These are phyloP conservation scores for Heliconius cydno DNA, from an alignment of 2,888 invertebrate species.

Conservation along the genomic window DNA sequence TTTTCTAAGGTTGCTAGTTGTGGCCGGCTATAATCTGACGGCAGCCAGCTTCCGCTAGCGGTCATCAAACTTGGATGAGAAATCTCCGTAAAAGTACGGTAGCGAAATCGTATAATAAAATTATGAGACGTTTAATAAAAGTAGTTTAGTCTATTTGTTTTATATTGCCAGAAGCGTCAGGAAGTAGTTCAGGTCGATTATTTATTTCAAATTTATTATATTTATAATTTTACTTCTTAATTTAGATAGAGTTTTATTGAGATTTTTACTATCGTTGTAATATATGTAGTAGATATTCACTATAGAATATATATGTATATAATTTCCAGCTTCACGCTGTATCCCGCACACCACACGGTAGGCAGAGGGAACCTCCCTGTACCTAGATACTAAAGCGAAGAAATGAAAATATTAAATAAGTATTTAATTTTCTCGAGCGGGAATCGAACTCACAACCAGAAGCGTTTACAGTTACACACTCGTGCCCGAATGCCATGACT, in stretches of 20 bases:
- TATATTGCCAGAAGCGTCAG: conserved; percentile 4
- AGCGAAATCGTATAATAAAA: conserved; percentile 31
- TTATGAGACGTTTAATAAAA: conserved; percentile 29
- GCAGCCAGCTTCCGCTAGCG: conserved; percentile 54
- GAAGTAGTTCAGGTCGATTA: not conserved
- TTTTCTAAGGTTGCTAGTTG: conserved; percentile 46
- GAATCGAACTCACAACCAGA: too few relatives aligned
- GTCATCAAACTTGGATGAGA: conserved; percentile 55
- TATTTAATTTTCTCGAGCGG: too few relatives aligned
- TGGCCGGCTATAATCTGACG: conserved; percentile 49
- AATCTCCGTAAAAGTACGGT: conserved; percentile 31
- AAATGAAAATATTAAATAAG: too few relatives aligned
- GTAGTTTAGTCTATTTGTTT: conserved; percentile 21
- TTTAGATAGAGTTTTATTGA: not conserved
- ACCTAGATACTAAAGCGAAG: too few relatives aligned
- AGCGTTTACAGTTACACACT: too few relatives aligned
- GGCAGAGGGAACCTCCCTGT: too few relatives aligned
- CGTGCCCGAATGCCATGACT: too few relatives aligned
- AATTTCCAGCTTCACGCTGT: too few relatives aligned
- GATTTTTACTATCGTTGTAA: not conserved
- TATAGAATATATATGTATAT: too few relatives aligned
- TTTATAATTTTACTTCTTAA: not conserved
- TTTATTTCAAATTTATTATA: not conserved
- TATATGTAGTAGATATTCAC: not conserved
- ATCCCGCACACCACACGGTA: too few relatives aligned